Base-by-base conservation (phyloP, 2,797 vertebrate species). In the Streptopelia turtur region DNA sequence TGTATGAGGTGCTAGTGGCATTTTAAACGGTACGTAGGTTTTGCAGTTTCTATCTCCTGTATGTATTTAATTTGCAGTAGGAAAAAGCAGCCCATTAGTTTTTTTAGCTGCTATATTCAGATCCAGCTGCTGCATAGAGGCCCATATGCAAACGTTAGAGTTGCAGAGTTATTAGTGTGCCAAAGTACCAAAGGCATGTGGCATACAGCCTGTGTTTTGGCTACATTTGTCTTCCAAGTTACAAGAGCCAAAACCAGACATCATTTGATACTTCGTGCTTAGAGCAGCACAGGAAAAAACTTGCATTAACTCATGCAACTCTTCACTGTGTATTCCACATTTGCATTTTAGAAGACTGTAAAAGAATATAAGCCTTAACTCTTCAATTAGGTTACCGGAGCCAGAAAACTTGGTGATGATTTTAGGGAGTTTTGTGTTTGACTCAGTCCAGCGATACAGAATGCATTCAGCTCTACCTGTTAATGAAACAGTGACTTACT, bases 351-450 rank as follows among this genome's bases (percentile, higher is more conserved):
- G 57, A 28, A 64, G 65, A 33, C 27, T 47, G 53, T 77, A 50
- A 56, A 79, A 79, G 71, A 83, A 70, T 49, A 24, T 8, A n/a
- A 93, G 88, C 50, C 13, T 77, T 79, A 52, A 56, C 69, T 72
- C 63, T 64, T 57, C 81, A 81, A 83, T 94, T 87, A 84, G 89
- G 89, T 84, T 89, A 92, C 77, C 87, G 55, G 14, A 50, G 60
- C 80, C 56, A 64, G 86, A 90, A 84, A 56, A 91, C 78, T 64
- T 68, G 2, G 91, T 37, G 70, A 56, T 91, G 72, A 79, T 79
- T 95, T 93, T n/a, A 68, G 64, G 56, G 50, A n/a, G 70, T 93
- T 83, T 94, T 96, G 97, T 95, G 91, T 97, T 93, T 94, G 92
- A 49, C 81, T 94, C 59, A 66, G 21, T 88, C 79, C 91, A 89